These are phyloP conservation scores for Otus scops DNA, from an alignment of 2,797 vertebrate species.

Conservation along the genomic window DNA sequence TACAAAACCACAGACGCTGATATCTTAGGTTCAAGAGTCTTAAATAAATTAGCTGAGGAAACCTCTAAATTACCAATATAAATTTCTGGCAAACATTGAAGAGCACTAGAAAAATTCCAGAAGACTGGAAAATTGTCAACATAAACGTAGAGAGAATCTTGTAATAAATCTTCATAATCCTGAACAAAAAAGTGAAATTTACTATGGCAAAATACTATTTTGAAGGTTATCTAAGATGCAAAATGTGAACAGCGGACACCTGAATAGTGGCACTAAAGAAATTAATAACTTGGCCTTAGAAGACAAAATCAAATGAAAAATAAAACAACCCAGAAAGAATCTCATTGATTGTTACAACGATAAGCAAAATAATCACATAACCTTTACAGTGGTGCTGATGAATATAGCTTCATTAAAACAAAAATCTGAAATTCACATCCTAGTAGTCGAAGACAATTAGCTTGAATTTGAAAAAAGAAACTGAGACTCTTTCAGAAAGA, in stretches of 20 bases:
- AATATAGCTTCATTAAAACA: neutral
- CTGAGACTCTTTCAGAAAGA: neutral
- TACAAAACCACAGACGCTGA: neutral
- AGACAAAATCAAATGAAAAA: neutral
- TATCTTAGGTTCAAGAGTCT: neutral
- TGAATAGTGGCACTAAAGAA: neutral
- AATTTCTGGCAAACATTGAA: neutral
- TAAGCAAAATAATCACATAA: neutral
- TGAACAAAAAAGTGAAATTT: neutral
- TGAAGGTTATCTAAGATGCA: neutral
- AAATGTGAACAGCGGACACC: neutral
- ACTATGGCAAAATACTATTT: neutral
- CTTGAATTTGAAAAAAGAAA: constrained; percentile 12
- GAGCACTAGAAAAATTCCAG: neutral
- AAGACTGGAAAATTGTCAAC: neutral
- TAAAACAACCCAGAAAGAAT: neutral
- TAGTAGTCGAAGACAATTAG: neutral
- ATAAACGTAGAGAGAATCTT: neutral
- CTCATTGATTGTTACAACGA: neutral
- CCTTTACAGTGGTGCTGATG: neutral
- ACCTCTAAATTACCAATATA: neutral
- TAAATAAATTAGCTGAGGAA: neutral
- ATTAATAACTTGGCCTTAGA: neutral
- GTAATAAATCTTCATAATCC: neutral
- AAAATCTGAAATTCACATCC: neutral